Percentiles rank a stretch among this genome's conserved stretches.
Evolutionary conservation across 2,888 invertebrate species (phyloP).

Genomic region (Standfussiana lucernea): DNA sequence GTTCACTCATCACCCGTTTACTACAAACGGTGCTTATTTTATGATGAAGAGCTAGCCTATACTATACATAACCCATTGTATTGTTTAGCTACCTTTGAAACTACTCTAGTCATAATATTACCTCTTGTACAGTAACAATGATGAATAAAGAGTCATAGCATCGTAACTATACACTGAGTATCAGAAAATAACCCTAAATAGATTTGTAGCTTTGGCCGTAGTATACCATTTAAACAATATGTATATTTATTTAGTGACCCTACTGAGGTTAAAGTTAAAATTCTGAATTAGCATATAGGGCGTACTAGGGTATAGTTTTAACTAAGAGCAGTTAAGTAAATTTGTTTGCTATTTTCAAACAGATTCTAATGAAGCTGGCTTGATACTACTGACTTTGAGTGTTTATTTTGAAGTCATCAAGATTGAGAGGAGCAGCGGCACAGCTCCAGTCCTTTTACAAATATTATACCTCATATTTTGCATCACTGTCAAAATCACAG

Average conservation of each 20-base stretch:
- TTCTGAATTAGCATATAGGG: neutral
- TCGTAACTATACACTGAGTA: neutral
- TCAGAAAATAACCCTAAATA: neutral
- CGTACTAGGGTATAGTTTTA: neutral
- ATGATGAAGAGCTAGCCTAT: neutral
- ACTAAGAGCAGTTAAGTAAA: neutral
- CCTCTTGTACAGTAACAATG: neutral
- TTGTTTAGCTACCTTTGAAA: neutral
- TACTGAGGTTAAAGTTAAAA: neutral
- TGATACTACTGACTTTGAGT: neutral
- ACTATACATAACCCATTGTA: neutral
- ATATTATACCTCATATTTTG: neutral
- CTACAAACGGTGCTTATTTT: neutral
- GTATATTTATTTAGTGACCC: too few relatives aligned
- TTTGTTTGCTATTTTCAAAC: neutral
- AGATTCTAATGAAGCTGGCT: neutral
- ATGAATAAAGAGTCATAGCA: slow-evolving; percentile 5
- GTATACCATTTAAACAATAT: neutral
- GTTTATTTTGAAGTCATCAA: neutral
- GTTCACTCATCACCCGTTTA: neutral
- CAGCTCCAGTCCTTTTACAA: neutral
- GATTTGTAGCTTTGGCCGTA: neutral
- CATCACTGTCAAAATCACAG: neutral
- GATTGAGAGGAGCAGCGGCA: neutral
- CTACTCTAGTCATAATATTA: neutral